These are phyloP conservation scores for Agelastica alni DNA, from an alignment of 2,888 invertebrate species.

Conservation along the genomic window DNA sequence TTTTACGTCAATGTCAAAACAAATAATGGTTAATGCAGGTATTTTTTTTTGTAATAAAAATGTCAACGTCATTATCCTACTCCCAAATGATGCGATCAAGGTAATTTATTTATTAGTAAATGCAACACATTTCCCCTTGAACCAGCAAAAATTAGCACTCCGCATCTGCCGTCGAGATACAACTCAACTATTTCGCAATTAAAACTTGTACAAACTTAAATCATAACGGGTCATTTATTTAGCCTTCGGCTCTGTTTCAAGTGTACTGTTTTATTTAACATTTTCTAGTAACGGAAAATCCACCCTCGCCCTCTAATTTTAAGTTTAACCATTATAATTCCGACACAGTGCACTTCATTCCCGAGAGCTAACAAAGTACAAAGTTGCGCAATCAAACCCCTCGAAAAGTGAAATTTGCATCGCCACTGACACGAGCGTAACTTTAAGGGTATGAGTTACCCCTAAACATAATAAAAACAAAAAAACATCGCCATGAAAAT, in stretches of 20 bases:
- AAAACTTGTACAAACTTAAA: conserved; percentile 39
- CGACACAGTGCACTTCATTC: conserved; percentile 54
- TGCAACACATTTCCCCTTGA: background rate
- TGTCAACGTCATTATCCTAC: too few species aligned
- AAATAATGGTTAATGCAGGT: too few species aligned
- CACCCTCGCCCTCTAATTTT: conserved; percentile 44
- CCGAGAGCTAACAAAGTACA: conserved; percentile 53
- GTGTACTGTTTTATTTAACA: conserved; percentile 44
- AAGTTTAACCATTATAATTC: conserved; percentile 55
- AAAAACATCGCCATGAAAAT: too few species aligned
- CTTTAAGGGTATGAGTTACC: conserved; percentile 31
- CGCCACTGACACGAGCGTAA: conserved; percentile 32
- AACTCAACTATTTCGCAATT: conserved; percentile 31
- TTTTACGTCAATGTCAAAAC: too few species aligned
- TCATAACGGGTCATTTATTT: conserved; percentile 46
- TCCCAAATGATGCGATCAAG: too few species aligned
- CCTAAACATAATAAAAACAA: too few species aligned
- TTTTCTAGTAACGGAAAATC: conserved; percentile 36
- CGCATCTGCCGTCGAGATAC: conserved; percentile 15
- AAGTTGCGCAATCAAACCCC: conserved; percentile 53
- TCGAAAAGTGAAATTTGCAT: conserved; percentile 34
- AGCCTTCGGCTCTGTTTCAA: conserved; percentile 38
- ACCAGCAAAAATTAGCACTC: conserved; percentile 14
- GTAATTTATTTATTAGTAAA: too few species aligned
- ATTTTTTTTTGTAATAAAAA: too few species aligned